These are phyloP conservation scores for Muscina levida DNA, from an alignment of 2,888 invertebrate genomes.

Conservation along the genomic window DNA sequence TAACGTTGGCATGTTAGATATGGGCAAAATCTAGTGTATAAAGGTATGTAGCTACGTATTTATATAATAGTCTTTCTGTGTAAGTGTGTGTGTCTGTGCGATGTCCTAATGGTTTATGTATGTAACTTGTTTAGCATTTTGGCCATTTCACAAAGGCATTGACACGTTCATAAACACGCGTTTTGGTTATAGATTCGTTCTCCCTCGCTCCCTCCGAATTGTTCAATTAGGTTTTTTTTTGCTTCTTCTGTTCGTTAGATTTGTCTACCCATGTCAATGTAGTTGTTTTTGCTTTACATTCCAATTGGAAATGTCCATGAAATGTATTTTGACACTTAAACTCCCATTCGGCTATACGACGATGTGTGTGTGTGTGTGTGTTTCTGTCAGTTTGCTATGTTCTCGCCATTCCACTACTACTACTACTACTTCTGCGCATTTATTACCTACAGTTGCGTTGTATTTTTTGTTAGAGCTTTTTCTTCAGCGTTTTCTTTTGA, in stretches of 20 bases:
- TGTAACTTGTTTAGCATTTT: not conserved
- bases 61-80: too few relatives aligned
- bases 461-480: constrained; percentile 22
- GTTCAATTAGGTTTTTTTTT: not conserved
- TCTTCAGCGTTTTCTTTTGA: constrained; percentile 14
- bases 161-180: too few relatives aligned
- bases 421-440: constrained; percentile 59
- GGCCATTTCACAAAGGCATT: not conserved
- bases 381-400: constrained; percentile 20
- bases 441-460: not conserved
- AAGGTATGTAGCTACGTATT: not conserved
- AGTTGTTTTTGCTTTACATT: constrained; percentile 10
- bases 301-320: constrained; percentile 51
- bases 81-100: not conserved
- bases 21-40: not conserved
- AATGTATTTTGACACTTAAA: constrained; percentile 60
- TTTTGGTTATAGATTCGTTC: too few relatives aligned
- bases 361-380: not conserved
- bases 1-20: not conserved
- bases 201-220: too few relatives aligned
- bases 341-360: constrained; percentile 50
- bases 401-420: too few relatives aligned
- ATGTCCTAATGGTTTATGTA: not conserved
- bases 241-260: constrained; percentile 21
- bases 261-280: constrained; percentile 30